Evolutionary conservation across 2,113 vertebrate species (phyloP), one percentile per base, ranked within the genome.

Genomic region (Sterna hirundo): DNA sequence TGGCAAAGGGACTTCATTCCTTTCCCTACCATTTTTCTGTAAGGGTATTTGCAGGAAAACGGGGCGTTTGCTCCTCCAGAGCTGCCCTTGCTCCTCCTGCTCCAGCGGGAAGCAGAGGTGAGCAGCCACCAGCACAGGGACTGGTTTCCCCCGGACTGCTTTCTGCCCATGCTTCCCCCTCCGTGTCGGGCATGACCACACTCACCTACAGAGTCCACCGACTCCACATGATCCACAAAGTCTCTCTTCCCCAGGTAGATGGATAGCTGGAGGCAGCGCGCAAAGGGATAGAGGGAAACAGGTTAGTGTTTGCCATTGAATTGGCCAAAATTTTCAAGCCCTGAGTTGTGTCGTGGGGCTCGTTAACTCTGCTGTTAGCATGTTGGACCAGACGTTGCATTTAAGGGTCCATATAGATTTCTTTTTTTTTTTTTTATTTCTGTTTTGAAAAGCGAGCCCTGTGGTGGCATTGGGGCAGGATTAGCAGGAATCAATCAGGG

Each of bases 211-310:
- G 96, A 40, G 6, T 98, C 98, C 94, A 98, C 98, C 13, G 83
- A 58, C 32, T 99, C 98, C 88, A 99, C 98, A 6, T 99, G 93
- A 91, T 99, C 99, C 98, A 99, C 98, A 83, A 99, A 99, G 93
- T 99, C 99, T 93, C 98, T 98, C 95, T 98, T 99, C 25, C 98
- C 99, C 97, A 99, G 98, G 96, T 99, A 99, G 91, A 99, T 97
- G 88, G 98, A 95, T 38, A 99, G 96, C 99, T 99, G 96, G 83
- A 82, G 69, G 38, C 52, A 91, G 44, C 54, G 54, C 12, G 0
- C 1, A 61, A 92, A 94, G 79, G 78, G 21, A 74, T n/a, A 23
- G 51, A 60, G 95, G 13, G 7, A 49, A 42, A 11, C 1, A 30
- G 29, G 27, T 92, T 30, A 58, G 76, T 5, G 10, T 65, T 62